Evolutionary conservation across 1,140 invertebrate genomes (phyloP), one percentile per base, ranked within the genome.

Genomic region (Heliothis subflexa): DNA sequence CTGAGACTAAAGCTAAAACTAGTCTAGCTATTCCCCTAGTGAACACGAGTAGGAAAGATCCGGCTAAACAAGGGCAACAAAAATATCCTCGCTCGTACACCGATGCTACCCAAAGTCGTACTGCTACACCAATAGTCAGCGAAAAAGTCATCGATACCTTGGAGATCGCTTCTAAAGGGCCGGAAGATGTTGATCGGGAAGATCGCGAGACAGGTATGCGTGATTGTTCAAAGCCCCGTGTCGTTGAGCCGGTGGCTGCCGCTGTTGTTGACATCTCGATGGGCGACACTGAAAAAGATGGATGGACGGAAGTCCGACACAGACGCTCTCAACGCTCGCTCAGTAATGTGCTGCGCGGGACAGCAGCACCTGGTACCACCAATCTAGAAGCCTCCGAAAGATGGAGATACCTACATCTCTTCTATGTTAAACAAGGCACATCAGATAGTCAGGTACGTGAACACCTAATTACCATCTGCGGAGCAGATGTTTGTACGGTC

Each of bases 351-450:
- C 14, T 64, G 62, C 62, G 62, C 10, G 62, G 62, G 12, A 45
- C 62, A 64, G 62, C 62, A n/a, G 28, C 62, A 13, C 62, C 62
- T 64, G 62, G 62, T 45, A n/a, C 62, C 62, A 64, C 33, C 11
- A 33, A 64, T n/a, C 40, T 64, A n/a, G 62, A 40, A 5, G 28
- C 62, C 2, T 64, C 62, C 0, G 33, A 64, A 25, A 25, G 21
- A 25, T 25, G 21, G 21, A 25, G 21, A 25, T 25, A 25, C 21
- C 21, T 25, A 25, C 21, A 25, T 25, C 21, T 25, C 21, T 25
- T 25, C 21, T 25, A 25, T 2, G 21, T 25, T 25, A 25, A 25
- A 25, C 21, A 25, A 25, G 21, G 21, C 21, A 25, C 21, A 25
- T 25, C 21, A 25, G 21, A 25, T 13, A 16, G 49, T 13, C 49